Evolutionary conservation across 2,888 invertebrate species (phyloP), one percentile per base, ranked within the genome.

Genomic region (Acleris sparsana): DNA sequence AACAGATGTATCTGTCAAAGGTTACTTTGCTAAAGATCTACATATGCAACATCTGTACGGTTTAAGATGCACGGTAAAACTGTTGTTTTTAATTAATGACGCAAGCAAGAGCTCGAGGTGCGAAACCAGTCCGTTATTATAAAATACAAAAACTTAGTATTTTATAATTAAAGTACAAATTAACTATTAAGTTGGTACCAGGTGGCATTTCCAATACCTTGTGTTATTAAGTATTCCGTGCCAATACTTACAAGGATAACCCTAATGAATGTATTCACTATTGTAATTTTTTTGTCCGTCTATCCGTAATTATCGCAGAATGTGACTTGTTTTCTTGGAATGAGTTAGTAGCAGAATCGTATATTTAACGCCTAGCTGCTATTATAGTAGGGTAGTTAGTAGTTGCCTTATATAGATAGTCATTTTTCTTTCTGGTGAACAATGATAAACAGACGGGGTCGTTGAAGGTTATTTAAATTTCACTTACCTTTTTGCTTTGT

Each of bases 131-230:
- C 9, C 9, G 9, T 33, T 33, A 9, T 33, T 33, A 9, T 33
- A 33, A 33, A 33, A 2, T 29, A 9, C 33, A 9, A 9, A 33
- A 33, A 29, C 9, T 9, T 1, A 3, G 9, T 39, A 13, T 39
- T 13, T 39, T 9, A 39, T 39, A 59, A 60, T 61, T 56, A 56
- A 61, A 61, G 39, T 55, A 44, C 51, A 61, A 55, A 57, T 17
- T 25, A 61, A 61, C 51, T 51, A 33, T 43, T 17, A 29, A 29
- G 4, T n/a, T 9, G 3, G 33, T 25, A 67, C 74, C 76, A 77
- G 69, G 67, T 75, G 77, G 80, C 70, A 82, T 81, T 78, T 77
- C 72, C 76, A 53, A 13, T 39, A 13, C 33, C 33, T 33, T 33
- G 9, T 33, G 13, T 13, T 39, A 39, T 39, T 39, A 39, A 11